Base-by-base conservation (phyloP, 1,140 invertebrate species). In the Cydia amplana region DNA sequence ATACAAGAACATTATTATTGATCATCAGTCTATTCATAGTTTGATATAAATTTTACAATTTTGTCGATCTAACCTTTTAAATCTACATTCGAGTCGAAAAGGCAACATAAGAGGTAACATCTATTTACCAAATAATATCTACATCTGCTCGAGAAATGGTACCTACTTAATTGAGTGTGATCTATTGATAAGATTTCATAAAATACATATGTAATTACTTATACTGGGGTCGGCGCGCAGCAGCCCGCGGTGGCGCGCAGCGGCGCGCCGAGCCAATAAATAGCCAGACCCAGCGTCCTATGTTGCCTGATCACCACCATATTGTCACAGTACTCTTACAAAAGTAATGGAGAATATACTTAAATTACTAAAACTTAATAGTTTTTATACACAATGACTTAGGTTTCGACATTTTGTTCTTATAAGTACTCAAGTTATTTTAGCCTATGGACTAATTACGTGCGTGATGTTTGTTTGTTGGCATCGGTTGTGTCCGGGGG, bases 381-480 rank as follows among this genome's bases (percentile, higher is more conserved):
- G 85, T 85, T 91, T 90, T 91, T 92, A 92, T 92, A 93, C 88
- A 93, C 87, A 91, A 93, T 93, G 91, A 93, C 91, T 93, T 93
- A 93, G 91, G 88, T 91, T 93, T 91, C 90, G 89, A 93, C 89
- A 90, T 88, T 89, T 92, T 91, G 88, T 91, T 88, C 88, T 91
- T 93, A 93, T 93, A 91, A 91, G 89, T 93, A 93, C 89, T 85
- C 87, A 86, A 82, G 84, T 86, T 88, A 89, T 84, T 87, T 88
- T 87, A 90, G 84, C 86, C 87, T 93, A 93, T 85, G 83, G 87
- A 89, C 87, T 91, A 91, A 91, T 84, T 85, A 88, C 84, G 90
- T 90, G 90, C 89, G 90, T 83, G 86, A 84, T 87, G 82, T 79
- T 81, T 70, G 82, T 80, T 83, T 81, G 80, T 83, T 80, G 82